These are phyloP conservation scores for Halocynthia aurantium DNA, from an alignment of 23 tunicate genomes.

Conservation along the genomic window DNA sequence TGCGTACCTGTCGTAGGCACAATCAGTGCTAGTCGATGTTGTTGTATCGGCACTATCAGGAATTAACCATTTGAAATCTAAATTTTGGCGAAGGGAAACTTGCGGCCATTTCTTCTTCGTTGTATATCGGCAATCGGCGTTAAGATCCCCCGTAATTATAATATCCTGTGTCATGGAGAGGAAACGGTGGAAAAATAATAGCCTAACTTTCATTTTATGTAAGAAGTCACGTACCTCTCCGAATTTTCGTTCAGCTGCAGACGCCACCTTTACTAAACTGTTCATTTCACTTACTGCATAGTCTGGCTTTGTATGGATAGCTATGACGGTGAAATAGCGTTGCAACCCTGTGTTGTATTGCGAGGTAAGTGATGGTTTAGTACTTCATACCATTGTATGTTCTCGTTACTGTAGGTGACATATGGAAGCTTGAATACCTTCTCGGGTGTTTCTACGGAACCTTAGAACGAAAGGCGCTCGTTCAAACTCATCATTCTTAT, in stretches of 20 bases:
- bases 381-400: too few relatives aligned
- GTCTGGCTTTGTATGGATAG: conserved; percentile 52
- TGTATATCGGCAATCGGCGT: conserved; percentile 77
- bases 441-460: conserved; percentile 12
- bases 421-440: too few relatives aligned
- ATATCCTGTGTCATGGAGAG: conserved; percentile 14
- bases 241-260: conserved; percentile 12
- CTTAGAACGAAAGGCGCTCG: conserved; percentile 43
- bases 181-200: too few relatives aligned
- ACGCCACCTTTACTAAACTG: conserved; percentile 31
- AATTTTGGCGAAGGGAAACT: conserved; percentile 18
- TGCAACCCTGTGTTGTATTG: not conserved
- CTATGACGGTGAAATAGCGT: conserved; percentile 37
- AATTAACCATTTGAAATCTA: conserved; percentile 44
- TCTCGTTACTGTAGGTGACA: not conserved
- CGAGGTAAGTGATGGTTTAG: too few relatives aligned
- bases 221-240: conserved; percentile 20
- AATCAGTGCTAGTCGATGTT: conserved; percentile 20
- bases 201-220: too few relatives aligned
- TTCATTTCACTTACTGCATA: conserved; percentile 64
- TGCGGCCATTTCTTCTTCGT: conserved; percentile 31
- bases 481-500: conserved; percentile 49
- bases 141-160: conserved; percentile 71
- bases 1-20: conserved; percentile 73
- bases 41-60: conserved; percentile 48